Percentiles rank a stretch among this genome's conserved stretches.
Conservation (phyloP, 2,797 vertebrate species). For the Squalus acanthias region DNA sequence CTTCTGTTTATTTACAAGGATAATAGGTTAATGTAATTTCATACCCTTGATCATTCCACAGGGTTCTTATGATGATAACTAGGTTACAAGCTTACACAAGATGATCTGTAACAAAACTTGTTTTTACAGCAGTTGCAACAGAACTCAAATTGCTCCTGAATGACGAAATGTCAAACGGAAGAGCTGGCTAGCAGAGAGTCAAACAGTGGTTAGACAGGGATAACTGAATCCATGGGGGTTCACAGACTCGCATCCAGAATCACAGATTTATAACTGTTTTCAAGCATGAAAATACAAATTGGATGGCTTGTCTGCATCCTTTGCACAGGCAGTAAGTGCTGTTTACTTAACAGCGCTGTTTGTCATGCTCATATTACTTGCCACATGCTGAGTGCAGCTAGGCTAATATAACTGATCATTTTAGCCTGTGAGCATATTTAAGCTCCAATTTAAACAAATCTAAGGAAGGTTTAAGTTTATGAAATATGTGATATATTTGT, state of each 20-base stretch:
- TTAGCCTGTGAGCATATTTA: slow-evolving; percentile 13
- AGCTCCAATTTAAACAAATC: neutral
- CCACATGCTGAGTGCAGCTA: slow-evolving; percentile 14
- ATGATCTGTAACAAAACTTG: neutral
- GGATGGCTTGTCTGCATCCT: neutral
- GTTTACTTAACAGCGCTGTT: slow-evolving; percentile 17
- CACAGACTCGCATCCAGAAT: neutral
- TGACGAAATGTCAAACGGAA: slow-evolving; percentile 19
- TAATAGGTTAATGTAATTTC: neutral
- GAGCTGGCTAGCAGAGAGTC: neutral
- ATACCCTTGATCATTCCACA: neutral
- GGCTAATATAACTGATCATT: slow-evolving; percentile 29
- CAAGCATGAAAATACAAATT: slow-evolving; percentile 35
- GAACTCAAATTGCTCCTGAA: slow-evolving; percentile 13
- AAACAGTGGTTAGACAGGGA: neutral
- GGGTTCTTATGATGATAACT: neutral
- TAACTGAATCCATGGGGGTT: slow-evolving; percentile 29
- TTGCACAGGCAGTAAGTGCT: slow-evolving; percentile 21
- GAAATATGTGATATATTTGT: neutral
- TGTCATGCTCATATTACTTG: slow-evolving; percentile 26
- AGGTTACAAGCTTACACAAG: neutral
- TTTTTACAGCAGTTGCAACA: neutral
- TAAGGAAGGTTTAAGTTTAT: neutral
- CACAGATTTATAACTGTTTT: slow-evolving; percentile 20
- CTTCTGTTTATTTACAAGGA: neutral